Evolutionary conservation across 2,888 invertebrate genomes (phyloP).

Genomic region (Serripes groenlandicus): DNA sequence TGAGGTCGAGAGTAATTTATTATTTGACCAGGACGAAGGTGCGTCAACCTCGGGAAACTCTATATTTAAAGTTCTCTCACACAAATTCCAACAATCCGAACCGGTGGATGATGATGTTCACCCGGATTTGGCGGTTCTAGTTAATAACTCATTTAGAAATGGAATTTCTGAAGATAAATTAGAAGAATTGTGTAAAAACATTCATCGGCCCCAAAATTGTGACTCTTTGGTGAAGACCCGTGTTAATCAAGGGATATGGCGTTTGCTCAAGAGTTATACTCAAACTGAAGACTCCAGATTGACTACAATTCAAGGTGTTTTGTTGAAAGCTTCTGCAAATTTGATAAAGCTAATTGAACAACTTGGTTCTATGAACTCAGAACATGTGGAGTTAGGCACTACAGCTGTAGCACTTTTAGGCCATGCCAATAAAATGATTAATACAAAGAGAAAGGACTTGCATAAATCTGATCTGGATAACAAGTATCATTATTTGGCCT

Average conservation of each 20-base stretch:
- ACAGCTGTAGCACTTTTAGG: slow-evolving; percentile 28
- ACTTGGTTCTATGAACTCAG: not conserved
- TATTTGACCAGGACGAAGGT: not conserved
- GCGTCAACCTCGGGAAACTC: not conserved
- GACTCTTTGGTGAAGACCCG: slow-evolving; percentile 12
- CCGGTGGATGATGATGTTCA: not conserved
- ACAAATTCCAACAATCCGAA: slow-evolving; percentile 16
- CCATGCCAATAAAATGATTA: slow-evolving; percentile 37
- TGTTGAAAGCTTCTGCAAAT: slow-evolving; percentile 26
- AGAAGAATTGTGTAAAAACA: slow-evolving; percentile 1
- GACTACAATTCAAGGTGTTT: slow-evolving; percentile 4
- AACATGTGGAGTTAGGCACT: slow-evolving; percentile 11
- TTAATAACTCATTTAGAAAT: slow-evolving; percentile 29
- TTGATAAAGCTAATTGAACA: slow-evolving; percentile 31
- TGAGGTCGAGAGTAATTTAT: too few species aligned
- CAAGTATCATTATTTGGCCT: slow-evolving; percentile 44
- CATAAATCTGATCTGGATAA: slow-evolving; percentile 38
- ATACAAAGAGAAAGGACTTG: slow-evolving; percentile 26
- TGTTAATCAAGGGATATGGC: slow-evolving; percentile 42
- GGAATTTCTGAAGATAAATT: slow-evolving; percentile 21
- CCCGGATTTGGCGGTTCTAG: slow-evolving; percentile 12
- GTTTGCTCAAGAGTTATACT: slow-evolving; percentile 28
- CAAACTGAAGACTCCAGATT: slow-evolving; percentile 28
- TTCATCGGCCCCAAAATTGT: slow-evolving; percentile 20
- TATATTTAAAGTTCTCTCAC: not conserved